Conservation (phyloP, 2,113 vertebrate species). For the Corydoras maculifer region DNA sequence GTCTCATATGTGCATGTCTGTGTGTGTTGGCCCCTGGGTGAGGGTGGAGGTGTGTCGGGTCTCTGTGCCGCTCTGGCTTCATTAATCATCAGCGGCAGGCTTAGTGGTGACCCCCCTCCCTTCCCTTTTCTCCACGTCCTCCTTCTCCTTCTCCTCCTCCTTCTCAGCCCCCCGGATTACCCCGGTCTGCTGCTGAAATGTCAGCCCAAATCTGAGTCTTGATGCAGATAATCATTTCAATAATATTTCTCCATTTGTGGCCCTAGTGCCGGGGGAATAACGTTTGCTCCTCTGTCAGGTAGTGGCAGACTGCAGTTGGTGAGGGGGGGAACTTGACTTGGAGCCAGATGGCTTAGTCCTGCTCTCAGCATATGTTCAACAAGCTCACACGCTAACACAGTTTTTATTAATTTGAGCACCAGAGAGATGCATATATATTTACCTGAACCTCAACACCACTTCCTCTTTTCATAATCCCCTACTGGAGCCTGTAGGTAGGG, state of each 20-base stretch:
- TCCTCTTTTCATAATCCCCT: slow-evolving; percentile 31
- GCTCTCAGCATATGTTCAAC: slow-evolving; percentile 99
- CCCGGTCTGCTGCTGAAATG: slow-evolving; percentile 97
- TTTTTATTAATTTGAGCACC: slow-evolving; percentile 98
- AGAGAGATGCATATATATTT: slow-evolving; percentile 93
- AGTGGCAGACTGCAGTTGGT: slow-evolving; percentile 98
- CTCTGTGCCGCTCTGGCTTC: slow-evolving; percentile 91
- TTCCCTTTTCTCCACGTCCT: slow-evolving; percentile 75
- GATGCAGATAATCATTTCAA: slow-evolving; percentile 99
- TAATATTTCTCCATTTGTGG: slow-evolving; percentile 99
- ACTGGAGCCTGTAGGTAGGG: slow-evolving; percentile 18
- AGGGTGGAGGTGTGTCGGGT: slow-evolving; percentile 96
- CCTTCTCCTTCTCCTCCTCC: slow-evolving; percentile 92
- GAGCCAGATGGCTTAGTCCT: slow-evolving; percentile 99
- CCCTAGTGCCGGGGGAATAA: slow-evolving; percentile 96
- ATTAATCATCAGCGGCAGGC: slow-evolving; percentile 98
- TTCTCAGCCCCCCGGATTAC: slow-evolving; percentile 99
- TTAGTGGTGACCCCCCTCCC: slow-evolving; percentile 87
- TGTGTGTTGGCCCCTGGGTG: slow-evolving; percentile 77
- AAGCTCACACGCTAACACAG: slow-evolving; percentile 83
- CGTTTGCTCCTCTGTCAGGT: slow-evolving; percentile 99
- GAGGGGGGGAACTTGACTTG: slow-evolving; percentile 91
- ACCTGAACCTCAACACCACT: slow-evolving; percentile 69
- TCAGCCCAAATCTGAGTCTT: slow-evolving; percentile 99
- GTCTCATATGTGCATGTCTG: slow-evolving; percentile 81